These are phyloP conservation scores for Phalacrocorax brasilianus DNA, from an alignment of 2,113 vertebrate species.

Conservation along the genomic window DNA sequence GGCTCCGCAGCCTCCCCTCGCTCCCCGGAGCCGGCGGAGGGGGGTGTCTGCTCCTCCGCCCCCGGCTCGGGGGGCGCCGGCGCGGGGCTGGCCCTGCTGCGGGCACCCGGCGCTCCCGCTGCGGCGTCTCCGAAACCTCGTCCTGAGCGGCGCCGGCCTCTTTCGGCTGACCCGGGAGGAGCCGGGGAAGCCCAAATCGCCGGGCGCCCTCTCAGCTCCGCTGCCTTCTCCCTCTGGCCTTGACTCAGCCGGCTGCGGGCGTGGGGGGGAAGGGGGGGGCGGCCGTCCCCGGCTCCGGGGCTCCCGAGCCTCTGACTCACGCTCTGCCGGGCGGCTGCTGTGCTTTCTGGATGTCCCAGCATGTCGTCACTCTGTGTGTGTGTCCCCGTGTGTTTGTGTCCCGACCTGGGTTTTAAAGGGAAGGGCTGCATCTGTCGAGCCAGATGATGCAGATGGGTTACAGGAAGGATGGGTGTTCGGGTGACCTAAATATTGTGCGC, in stretches of 20 bases:
- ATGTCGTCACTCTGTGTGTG: neutral
- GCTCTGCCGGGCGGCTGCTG: neutral
- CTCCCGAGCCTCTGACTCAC: neutral
- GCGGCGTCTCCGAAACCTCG: neutral
- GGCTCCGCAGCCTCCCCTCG: too few species aligned
- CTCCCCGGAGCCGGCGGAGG: too few species aligned
- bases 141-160: neutral
- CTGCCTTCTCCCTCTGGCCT: neutral
- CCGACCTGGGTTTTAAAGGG: neutral
- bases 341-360: neutral
- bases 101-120: neutral
- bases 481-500: neutral
- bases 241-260: neutral
- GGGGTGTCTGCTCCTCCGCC: too few species aligned
- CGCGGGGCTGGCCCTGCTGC: too few species aligned
- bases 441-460: neutral
- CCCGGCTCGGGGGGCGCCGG: too few species aligned
- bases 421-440: neutral
- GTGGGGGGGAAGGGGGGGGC: neutral
- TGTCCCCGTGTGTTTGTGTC: too few species aligned
- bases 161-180: neutral
- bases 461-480: neutral
- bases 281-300: neutral
- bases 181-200: neutral
- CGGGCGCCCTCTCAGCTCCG: neutral